Percentiles rank a stretch among this genome's conserved stretches.
phyloP scores from a whole-genome alignment of 2,113 vertebrate genomes.

The Thalassoma bifasciatum region DNA sequence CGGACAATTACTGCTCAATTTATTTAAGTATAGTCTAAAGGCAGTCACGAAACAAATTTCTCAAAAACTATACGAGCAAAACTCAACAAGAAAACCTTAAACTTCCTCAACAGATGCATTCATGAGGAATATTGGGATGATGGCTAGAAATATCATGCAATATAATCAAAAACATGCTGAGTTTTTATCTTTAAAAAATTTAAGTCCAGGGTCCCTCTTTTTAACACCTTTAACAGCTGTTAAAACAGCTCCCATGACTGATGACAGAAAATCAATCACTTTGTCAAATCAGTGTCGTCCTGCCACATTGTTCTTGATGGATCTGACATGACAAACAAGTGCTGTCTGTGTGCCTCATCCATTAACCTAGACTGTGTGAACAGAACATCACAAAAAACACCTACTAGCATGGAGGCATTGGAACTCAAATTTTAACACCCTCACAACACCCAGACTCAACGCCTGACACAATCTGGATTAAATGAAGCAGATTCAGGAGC shows the following conservation, averaged over 20 bases:
- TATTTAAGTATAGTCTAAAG: constrained; percentile 60
- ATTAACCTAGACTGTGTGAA: constrained; percentile 66
- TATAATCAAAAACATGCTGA: not conserved
- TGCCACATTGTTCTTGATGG: constrained; percentile 76
- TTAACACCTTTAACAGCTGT: constrained; percentile 45
- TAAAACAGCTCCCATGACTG: constrained; percentile 54
- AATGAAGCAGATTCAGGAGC: constrained; percentile 60
- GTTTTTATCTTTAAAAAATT: not conserved
- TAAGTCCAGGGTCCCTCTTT: not conserved
- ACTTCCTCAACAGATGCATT: not conserved
- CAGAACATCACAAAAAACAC: constrained; percentile 41
- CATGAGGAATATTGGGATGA: not conserved
- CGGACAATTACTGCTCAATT: constrained; percentile 64
- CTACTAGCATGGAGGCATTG: constrained; percentile 54
- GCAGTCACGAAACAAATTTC: constrained; percentile 53
- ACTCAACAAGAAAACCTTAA: not conserved
- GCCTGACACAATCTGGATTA: constrained; percentile 69
- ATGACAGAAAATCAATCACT: constrained; percentile 80
- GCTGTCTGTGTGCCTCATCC: constrained; percentile 55
- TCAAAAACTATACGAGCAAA: constrained; percentile 18
- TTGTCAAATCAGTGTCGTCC: constrained; percentile 72
- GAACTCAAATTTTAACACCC: constrained; percentile 67
- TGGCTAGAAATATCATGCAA: too few relatives aligned
- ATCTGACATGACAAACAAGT: constrained; percentile 54
- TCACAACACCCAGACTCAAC: constrained; percentile 48